Percentiles rank a stretch among this genome's conserved stretches.
Evolutionary conservation across 30 jellyfish, hydroid and myxozoan genomes (phyloP).

Genomic region (Hydractinia echinata): DNA sequence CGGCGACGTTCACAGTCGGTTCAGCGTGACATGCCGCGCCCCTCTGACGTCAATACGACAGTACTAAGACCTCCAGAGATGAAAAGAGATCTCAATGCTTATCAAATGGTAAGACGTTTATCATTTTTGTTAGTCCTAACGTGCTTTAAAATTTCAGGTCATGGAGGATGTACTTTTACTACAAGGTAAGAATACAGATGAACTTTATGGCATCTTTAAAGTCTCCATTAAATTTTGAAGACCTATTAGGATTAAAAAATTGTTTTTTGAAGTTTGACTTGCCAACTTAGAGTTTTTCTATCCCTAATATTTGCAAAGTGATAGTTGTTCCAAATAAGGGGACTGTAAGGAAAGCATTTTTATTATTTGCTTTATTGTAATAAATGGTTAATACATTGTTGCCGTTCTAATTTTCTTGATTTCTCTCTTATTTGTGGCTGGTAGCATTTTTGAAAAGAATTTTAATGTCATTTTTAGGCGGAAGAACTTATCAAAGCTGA

Average conservation of each 20-base stretch:
- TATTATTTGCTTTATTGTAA: too few relatives aligned
- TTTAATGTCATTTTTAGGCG: conserved; percentile 42
- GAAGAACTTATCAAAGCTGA: conserved; percentile 92
- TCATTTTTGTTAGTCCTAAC: neutral
- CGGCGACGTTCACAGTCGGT: conserved; percentile 77
- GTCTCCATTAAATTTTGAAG: neutral
- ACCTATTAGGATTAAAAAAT: neutral
- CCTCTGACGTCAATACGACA: conserved; percentile 78
- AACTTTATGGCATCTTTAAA: neutral
- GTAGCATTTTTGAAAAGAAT: neutral
- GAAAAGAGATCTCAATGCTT: conserved; percentile 71
- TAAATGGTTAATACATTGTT: too few relatives aligned
- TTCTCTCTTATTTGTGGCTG: too few relatives aligned
- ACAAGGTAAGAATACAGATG: too few relatives aligned
- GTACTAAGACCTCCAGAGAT: conserved; percentile 81
- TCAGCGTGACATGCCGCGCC: conserved; percentile 84
- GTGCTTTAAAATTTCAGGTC: too few relatives aligned
- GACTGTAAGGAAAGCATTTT: too few relatives aligned
- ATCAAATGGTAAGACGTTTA: conserved; percentile 55
- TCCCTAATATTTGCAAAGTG: too few relatives aligned
- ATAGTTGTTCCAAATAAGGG: too few relatives aligned
- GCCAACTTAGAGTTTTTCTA: neutral
- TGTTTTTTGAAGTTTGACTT: neutral
- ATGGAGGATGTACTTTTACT: too few relatives aligned
- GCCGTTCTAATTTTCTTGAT: too few relatives aligned